phyloP scores from a whole-genome alignment of 2,888 invertebrate species.

The Chelonus formosanus region DNA sequence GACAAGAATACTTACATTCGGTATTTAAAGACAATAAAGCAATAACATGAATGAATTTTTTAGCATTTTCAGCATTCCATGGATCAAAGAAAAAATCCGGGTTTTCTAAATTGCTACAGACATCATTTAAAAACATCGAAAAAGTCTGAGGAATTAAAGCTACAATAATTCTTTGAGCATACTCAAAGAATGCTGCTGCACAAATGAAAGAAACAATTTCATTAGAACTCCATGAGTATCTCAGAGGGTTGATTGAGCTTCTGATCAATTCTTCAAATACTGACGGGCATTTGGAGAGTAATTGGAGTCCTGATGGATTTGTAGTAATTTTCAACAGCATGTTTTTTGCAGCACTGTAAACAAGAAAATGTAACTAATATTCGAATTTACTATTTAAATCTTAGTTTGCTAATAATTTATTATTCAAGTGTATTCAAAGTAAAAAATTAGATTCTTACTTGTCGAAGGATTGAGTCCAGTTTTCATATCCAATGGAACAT shows the following conservation, averaged over 20 bases:
- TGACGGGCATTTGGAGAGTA: slow-evolving; percentile 49
- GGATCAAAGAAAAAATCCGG: slow-evolving; percentile 55
- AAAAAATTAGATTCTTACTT: slow-evolving; percentile 46
- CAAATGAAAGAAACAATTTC: slow-evolving; percentile 57
- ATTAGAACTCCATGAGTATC: slow-evolving; percentile 56
- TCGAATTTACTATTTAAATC: too few species aligned
- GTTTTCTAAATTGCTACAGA: slow-evolving; percentile 52
- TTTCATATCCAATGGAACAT: slow-evolving; percentile 58
- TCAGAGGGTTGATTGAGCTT: slow-evolving; percentile 55
- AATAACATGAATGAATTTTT: slow-evolving; percentile 55
- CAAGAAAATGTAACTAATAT: slow-evolving; percentile 8
- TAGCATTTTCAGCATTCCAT: slow-evolving; percentile 50
- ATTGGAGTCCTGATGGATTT: slow-evolving; percentile 54
- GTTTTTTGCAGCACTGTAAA: slow-evolving; percentile 52
- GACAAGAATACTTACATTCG: slow-evolving; percentile 48
- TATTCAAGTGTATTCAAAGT: neutral
- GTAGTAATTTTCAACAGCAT: slow-evolving; percentile 55
- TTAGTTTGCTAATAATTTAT: too few species aligned
- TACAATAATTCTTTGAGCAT: slow-evolving; percentile 49
- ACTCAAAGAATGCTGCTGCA: slow-evolving; percentile 50
- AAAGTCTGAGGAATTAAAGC: slow-evolving; percentile 56
- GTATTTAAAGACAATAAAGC: slow-evolving; percentile 57
- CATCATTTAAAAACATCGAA: slow-evolving; percentile 54
- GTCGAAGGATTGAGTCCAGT: slow-evolving; percentile 55
- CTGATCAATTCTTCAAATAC: slow-evolving; percentile 59